A percentile compares a stretch with the other conserved stretches of the same genome.
Evolutionary conservation across 1,140 invertebrate species (phyloP).

Genomic region (Orius insidiosus): DNA sequence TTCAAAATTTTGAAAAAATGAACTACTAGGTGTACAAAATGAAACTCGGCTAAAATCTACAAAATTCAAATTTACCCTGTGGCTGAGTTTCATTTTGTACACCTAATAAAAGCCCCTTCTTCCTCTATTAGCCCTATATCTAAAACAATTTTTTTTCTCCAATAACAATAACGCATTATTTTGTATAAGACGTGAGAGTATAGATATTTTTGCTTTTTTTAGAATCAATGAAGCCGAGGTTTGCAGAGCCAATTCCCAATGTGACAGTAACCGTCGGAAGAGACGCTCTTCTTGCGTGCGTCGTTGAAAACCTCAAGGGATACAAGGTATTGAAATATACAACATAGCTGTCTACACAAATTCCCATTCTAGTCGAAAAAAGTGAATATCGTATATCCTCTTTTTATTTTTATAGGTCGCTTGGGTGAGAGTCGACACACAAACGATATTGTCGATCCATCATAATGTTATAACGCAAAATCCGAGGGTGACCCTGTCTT

Average conservation of each 20-base stretch:
- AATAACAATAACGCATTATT: too few relatives aligned
- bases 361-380: too few relatives aligned
- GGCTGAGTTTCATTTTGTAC: too few relatives aligned
- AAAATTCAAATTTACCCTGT: too few relatives aligned
- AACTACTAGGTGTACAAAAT: too few relatives aligned
- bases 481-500: constrained; percentile 64
- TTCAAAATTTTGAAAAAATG: too few relatives aligned
- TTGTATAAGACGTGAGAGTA: too few relatives aligned
- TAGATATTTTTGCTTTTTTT: constrained; percentile 4
- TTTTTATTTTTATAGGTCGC: constrained; percentile 46
- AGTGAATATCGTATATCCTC: constrained; percentile 13
- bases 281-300: constrained; percentile 79
- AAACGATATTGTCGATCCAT: constrained; percentile 79
- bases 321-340: constrained; percentile 52
- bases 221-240: constrained; percentile 21
- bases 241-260: constrained; percentile 66
- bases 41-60: too few relatives aligned
- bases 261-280: constrained; percentile 86
- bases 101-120: too few relatives aligned
- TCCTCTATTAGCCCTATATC: too few relatives aligned
- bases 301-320: constrained; percentile 75
- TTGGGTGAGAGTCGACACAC: constrained; percentile 79
- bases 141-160: too few relatives aligned
- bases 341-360: not conserved
- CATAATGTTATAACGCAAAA: constrained; percentile 79